Evolutionary conservation across 2,797 vertebrate species (phyloP), one percentile per base, ranked within the genome.

Genomic region (Spinus pinus): DNA sequence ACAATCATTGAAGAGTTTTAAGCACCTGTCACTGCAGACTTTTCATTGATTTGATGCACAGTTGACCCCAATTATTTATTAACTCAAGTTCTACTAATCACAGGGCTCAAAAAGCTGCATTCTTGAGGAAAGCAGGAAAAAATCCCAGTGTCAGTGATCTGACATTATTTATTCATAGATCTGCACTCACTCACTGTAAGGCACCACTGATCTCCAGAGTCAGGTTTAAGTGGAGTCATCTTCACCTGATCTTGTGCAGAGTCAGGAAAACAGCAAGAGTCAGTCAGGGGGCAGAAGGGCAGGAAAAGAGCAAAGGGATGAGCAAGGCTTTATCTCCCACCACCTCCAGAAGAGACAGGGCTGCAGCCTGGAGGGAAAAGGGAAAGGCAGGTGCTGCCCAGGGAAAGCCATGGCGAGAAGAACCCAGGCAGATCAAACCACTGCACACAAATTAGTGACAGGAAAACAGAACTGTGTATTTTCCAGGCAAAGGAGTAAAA

Each of bases 101-200:
- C 5, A 3, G 6, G 6, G 31, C 31, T 81, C 65, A 35, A 33
- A 77, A 57, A 47, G 47, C 86, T 81, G 39, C 27, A 27, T 49
- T 86, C 44, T 41, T 54, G n/a, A 84, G 57, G 49, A 47, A 78
- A 67, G 23, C 14, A 17, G 30, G 7, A 27, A 77, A 69, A 64
- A 46, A 20, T 2, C 15, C 0, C 1, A 39, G 2, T 57, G 27
- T 15, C 28, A 60, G 28, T 9, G 18, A 47, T 27, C 31, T 81
- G 81, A 3, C 37, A 18, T 54, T 31, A 53, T n/a, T 93, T 81
- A 72, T 41, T 87, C 42, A 58, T 24, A 6, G 21, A 31, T 28
- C 18, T 53, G 37, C 74, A 67, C 70, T 56, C 78, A 28, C 56
- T n/a, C 20, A 7, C 35, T 11, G 6, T 10, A 41, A 72, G 30